Percentiles rank a stretch among this genome's conserved stretches.
phyloP scores from a whole-genome alignment of 2,113 vertebrate species.

The Cyanoderma ruficeps region DNA sequence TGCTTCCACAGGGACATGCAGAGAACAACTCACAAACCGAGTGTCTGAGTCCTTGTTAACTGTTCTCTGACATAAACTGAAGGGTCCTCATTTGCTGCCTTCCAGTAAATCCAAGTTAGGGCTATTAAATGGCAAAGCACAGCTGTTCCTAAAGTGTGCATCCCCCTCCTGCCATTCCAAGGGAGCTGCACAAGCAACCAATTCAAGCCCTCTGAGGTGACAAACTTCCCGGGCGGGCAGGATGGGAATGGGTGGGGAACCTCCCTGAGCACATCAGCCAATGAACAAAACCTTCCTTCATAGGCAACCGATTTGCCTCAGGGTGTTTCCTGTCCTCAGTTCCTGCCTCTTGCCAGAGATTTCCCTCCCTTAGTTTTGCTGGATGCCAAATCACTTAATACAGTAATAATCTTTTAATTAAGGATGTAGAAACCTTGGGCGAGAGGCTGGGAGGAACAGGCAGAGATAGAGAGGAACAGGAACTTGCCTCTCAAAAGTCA shows the following conservation, averaged over 20 bases:
- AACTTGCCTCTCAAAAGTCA: neutral
- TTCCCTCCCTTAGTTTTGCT: neutral
- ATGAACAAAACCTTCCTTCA: slow-evolving; percentile 32
- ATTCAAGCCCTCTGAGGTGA: neutral
- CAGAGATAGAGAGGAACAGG: neutral
- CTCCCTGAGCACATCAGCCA: neutral
- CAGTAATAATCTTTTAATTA: slow-evolving; percentile 2
- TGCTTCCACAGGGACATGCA: fast-evolving
- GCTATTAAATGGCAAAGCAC: neutral
- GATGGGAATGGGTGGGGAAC: neutral
- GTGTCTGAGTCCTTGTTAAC: neutral
- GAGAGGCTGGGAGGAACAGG: neutral
- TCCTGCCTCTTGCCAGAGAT: neutral
- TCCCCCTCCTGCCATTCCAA: neutral
- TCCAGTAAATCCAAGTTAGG: neutral
- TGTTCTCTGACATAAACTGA: neutral
- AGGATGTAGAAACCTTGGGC: neutral
- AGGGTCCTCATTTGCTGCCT: neutral
- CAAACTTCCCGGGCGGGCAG: neutral
- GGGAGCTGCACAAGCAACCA: neutral
- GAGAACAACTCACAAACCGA: neutral
- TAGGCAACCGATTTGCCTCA: neutral
- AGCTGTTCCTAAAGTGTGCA: neutral
- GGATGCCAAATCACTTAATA: slow-evolving; percentile 1
- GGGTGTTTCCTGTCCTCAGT: neutral